Evolutionary conservation across 2,113 vertebrate genomes (phyloP).

Genomic region (Pampusana beccarii): DNA sequence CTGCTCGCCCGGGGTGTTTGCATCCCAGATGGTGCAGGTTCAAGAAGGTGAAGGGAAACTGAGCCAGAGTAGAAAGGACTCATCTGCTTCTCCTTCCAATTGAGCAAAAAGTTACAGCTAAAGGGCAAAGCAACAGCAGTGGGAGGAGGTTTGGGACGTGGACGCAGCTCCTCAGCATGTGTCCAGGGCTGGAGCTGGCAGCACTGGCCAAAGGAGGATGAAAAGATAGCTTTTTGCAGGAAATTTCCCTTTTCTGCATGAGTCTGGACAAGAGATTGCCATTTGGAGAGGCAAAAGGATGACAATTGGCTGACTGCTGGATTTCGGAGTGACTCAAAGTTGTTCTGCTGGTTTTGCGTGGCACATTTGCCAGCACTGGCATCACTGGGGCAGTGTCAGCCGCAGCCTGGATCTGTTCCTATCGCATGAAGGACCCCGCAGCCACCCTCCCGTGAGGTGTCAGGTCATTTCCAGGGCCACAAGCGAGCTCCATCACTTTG

Average conservation of each 20-base stretch:
- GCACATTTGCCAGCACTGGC: not conserved
- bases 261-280: not conserved
- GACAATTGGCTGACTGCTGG: not conserved
- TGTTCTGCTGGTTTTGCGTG: not conserved
- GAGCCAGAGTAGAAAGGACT: not conserved
- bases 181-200: not conserved
- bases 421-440: not conserved
- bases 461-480: not conserved
- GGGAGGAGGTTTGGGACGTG: not conserved
- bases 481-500: fast-evolving
- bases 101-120: not conserved
- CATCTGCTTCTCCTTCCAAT: constrained; percentile 23
- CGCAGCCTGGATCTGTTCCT: not conserved
- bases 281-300: not conserved
- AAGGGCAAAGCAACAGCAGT: not conserved
- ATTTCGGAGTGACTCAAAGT: not conserved
- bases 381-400: not conserved
- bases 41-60: not conserved
- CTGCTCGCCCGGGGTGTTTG: not conserved
- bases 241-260: not conserved
- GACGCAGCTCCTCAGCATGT: fast-evolving
- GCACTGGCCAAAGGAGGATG: not conserved
- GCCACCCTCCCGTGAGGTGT: fast-evolving
- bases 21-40: constrained; percentile 11
- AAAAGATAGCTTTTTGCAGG: not conserved